Evolutionary conservation across 2,797 vertebrate genomes (phyloP).

Genomic region (Champsocephalus gunnari): DNA sequence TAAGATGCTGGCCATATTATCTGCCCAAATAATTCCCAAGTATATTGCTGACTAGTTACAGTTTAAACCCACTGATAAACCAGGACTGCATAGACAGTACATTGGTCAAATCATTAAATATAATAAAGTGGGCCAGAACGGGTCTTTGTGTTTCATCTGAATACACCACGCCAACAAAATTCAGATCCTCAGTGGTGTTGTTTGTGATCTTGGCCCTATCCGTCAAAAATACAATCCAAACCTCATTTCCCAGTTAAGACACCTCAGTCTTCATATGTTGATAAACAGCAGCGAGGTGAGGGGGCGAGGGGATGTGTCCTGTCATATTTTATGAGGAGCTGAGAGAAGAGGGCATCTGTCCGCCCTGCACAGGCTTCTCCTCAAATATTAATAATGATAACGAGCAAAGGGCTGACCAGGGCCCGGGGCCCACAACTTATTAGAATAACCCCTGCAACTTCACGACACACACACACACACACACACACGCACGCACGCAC

Average conservation of each 20-base stretch:
- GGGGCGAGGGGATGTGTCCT: conserved; percentile 59
- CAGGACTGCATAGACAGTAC: not conserved
- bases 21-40: too few relatives aligned
- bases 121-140: not conserved
- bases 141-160: not conserved
- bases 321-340: conserved; percentile 79
- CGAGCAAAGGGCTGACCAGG: conserved; percentile 80
- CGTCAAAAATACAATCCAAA: conserved; percentile 20
- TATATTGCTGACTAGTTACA: not conserved
- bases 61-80: not conserved
- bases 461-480: conserved; percentile 23
- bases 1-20: too few relatives aligned
- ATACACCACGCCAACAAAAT: not conserved
- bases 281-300: conserved; percentile 46
- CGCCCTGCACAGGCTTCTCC: conserved; percentile 70
- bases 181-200: not conserved
- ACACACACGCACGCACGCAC: conserved; percentile 16
- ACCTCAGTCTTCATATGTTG: conserved; percentile 50
- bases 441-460: conserved; percentile 80
- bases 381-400: conserved; percentile 87
- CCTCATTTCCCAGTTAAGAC: conserved; percentile 24
- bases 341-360: conserved; percentile 72
- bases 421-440: conserved; percentile 76
- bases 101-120: conserved; percentile 6
- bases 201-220: conserved; percentile 21